Evolutionary conservation across 2,888 invertebrate genomes (phyloP).

Genomic region (Sylvicola fuscatus): DNA sequence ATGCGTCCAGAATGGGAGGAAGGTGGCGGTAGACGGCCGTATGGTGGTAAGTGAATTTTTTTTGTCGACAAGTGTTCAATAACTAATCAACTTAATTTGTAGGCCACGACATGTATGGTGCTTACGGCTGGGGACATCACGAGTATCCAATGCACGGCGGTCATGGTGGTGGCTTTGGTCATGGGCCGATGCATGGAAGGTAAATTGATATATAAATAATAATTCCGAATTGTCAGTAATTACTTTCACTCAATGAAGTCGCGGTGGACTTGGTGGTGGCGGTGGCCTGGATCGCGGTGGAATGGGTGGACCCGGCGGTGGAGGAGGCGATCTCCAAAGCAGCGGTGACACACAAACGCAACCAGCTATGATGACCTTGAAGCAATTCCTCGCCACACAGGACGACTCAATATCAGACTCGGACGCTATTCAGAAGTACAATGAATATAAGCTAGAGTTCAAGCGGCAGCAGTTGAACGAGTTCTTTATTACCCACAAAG

Average conservation of each 20-base stretch:
- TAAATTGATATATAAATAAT: slow-evolving; percentile 1
- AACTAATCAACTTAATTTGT: not conserved
- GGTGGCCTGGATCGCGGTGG: slow-evolving; percentile 5
- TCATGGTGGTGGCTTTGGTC: slow-evolving; percentile 15
- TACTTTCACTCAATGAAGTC: not conserved
- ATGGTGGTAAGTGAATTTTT: slow-evolving; percentile 21
- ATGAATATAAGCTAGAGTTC: slow-evolving; percentile 96
- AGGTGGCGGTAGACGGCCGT: slow-evolving; percentile 24
- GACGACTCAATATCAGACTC: slow-evolving; percentile 96
- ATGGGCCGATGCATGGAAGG: slow-evolving; percentile 9
- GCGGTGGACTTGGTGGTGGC: slow-evolving; percentile 2
- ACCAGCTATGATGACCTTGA: slow-evolving; percentile 91
- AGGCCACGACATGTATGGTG: slow-evolving; percentile 13
- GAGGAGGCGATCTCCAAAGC: slow-evolving; percentile 11
- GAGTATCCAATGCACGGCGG: slow-evolving; percentile 20
- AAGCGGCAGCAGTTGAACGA: slow-evolving; percentile 91
- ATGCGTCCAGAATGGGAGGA: slow-evolving; percentile 51
- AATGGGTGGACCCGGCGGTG: slow-evolving; percentile 9
- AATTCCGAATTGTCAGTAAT: not conserved
- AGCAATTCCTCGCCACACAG: slow-evolving; percentile 87
- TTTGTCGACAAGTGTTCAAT: too few relatives aligned
- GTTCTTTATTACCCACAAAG: slow-evolving; percentile 97
- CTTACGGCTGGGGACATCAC: slow-evolving; percentile 18
- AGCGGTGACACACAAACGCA: slow-evolving; percentile 42
- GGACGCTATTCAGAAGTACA: slow-evolving; percentile 90